Evolutionary conservation across 2,797 vertebrate species (phyloP), one percentile per base, ranked within the genome.

Genomic region (Typhlichthys eigenmanni): DNA sequence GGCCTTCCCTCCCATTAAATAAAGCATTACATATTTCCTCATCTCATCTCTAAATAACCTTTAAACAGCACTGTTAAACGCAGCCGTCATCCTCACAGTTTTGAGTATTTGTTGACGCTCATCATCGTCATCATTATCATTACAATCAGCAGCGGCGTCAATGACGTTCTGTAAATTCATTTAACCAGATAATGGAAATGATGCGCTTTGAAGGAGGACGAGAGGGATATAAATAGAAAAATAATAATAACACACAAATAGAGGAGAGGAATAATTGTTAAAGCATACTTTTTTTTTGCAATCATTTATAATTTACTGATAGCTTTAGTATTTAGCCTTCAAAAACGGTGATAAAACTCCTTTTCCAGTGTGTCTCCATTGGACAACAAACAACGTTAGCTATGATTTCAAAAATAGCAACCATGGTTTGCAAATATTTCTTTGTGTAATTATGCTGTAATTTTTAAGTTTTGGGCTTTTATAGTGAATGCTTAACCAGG

Each of bases 1-100:
- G 62, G 57, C 58, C 64, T 68, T 49, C 71, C 69, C 73, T 43
- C 38, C 38, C 72, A 68, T 66, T 76, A 78, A 87, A 71, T 81
- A 66, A 75, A 79, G 64, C 56, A 43, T 79, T 71, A 58, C 62
- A 69, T 79, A 68, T 70, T 62, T 69, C 66, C 64, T 60, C 29
- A 65, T 59, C 45, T 77, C 50, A 54, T 82, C 57, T 70, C 65
- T 66, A 62, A 82, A 83, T 71, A 80, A 82, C 62, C 70, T 66
- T 68, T 66, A 82, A 78, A 83, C 75, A 62, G 49, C n/a, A 49
- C 65, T 0, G 64, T 47, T 73, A 80, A 81, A 79, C n/a, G 54
- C 24, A 29, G 68, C 75, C 64, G 85, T 86, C 80, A 81, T 76
- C 49, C 12, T 51, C 48, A 57, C 45, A 32, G 60, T 71, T 52